Evolutionary conservation across 2,797 vertebrate species (phyloP).

Genomic region (Danio aesculapii): DNA sequence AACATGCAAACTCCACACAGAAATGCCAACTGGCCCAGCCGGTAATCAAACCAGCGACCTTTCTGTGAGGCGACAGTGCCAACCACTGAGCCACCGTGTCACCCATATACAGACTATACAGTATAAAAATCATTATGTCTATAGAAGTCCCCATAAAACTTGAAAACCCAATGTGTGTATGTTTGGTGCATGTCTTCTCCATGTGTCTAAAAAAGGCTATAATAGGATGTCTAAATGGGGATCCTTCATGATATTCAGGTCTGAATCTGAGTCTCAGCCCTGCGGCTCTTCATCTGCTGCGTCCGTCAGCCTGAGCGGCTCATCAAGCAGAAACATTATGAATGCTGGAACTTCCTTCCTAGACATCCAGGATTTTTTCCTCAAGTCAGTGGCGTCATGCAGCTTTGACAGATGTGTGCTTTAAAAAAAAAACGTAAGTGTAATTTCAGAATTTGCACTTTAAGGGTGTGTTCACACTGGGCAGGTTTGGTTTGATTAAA

Average conservation of each 20-base stretch:
- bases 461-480: background rate
- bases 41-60: too few relatives aligned
- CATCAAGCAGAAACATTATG: constrained; percentile 18
- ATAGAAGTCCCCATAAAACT: too few relatives aligned
- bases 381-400: background rate
- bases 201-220: constrained; percentile 25
- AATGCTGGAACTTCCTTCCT: background rate
- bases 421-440: background rate
- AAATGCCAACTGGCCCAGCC: too few relatives aligned
- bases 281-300: constrained; percentile 51
- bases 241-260: constrained; percentile 49
- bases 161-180: background rate
- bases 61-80: too few relatives aligned
- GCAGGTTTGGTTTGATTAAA: background rate
- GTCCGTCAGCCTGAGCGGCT: constrained; percentile 34
- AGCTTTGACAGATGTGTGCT: background rate
- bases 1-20: too few relatives aligned
- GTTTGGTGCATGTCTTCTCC: constrained; percentile 15
- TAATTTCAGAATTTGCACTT: background rate
- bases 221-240: constrained; percentile 46
- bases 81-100: too few relatives aligned
- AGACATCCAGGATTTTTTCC: constrained; percentile 13
- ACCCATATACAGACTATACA: too few relatives aligned
- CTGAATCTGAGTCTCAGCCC: constrained; percentile 39
- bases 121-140: too few relatives aligned